These are phyloP conservation scores for Ctenopoma multispine DNA, from an alignment of 2,797 vertebrate species.

Conservation along the genomic window DNA sequence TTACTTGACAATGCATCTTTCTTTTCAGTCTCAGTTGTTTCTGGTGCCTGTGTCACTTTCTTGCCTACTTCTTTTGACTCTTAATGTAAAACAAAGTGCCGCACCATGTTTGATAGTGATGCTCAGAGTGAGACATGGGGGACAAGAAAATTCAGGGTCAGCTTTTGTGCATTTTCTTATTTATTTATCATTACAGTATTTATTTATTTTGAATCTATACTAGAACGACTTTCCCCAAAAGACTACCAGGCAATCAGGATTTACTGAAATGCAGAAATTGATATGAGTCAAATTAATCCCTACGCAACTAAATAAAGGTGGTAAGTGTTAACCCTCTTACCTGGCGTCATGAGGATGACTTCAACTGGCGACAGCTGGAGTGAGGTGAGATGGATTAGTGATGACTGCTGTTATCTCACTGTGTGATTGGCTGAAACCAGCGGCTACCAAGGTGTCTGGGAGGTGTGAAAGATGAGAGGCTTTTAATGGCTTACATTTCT, in stretches of 20 bases:
- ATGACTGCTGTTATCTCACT: constrained; percentile 8
- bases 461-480: constrained; percentile 52
- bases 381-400: constrained; percentile 7
- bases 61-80: neutral
- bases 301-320: neutral
- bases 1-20: neutral
- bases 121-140: neutral
- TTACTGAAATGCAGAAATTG: neutral
- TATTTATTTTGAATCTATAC: too few species aligned
- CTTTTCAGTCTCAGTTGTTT: neutral
- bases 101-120: neutral
- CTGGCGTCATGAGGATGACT: constrained; percentile 17
- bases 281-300: neutral
- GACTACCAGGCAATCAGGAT: neutral
- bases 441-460: constrained; percentile 23
- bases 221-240: neutral
- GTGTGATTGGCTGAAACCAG: constrained; percentile 43
- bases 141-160: neutral
- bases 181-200: too few species aligned
- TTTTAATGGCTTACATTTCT: constrained; percentile 58
- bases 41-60: neutral
- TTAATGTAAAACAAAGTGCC: neutral
- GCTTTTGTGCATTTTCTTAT: too few species aligned
- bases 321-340: neutral
- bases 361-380: constrained; percentile 22